phyloP scores from a whole-genome alignment of 2,888 invertebrate genomes.

The Leptodirus hochenwartii region DNA sequence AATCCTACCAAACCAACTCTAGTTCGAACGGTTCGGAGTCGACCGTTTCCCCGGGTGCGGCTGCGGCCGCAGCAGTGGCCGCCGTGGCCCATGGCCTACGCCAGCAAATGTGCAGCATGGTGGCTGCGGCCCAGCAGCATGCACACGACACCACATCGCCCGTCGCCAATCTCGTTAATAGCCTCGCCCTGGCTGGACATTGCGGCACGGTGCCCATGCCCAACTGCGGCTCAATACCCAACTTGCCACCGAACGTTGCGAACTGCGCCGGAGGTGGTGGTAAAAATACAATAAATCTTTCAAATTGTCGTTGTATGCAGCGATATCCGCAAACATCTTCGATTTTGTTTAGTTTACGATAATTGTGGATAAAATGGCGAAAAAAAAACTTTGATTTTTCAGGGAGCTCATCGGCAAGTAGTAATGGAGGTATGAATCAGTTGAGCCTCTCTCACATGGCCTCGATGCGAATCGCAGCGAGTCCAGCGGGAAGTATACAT shows the following conservation, averaged over 20 bases:
- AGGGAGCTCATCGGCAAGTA: no score
- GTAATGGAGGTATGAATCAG: no score
- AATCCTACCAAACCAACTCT: constrained; percentile 40
- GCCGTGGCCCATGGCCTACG: constrained; percentile 72
- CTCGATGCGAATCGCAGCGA: constrained; percentile 27
- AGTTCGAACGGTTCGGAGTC: constrained; percentile 36
- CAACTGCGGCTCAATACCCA: constrained; percentile 11
- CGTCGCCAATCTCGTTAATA: constrained; percentile 26
- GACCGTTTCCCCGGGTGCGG: constrained; percentile 46
- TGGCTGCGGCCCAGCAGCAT: constrained; percentile 42
- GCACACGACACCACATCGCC: constrained; percentile 30
- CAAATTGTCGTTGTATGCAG: no score
- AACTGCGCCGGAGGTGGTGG: no score
- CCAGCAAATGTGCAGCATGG: constrained; percentile 75
- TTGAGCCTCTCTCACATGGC: constrained; percentile 20
- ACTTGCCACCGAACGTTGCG: no score
- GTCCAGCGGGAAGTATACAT: constrained; percentile 27
- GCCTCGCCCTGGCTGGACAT: constrained; percentile 25
- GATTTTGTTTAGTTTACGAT: no score
- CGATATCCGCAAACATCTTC: no score
- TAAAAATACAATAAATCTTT: no score
- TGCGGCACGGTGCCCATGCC: constrained; percentile 15
- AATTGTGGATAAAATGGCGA: no score
- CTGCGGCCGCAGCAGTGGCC: constrained; percentile 69
- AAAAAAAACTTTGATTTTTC: no score